These are phyloP conservation scores for Urocynchramus pylzowi DNA, from an alignment of 2,113 vertebrate species.

Conservation along the genomic window DNA sequence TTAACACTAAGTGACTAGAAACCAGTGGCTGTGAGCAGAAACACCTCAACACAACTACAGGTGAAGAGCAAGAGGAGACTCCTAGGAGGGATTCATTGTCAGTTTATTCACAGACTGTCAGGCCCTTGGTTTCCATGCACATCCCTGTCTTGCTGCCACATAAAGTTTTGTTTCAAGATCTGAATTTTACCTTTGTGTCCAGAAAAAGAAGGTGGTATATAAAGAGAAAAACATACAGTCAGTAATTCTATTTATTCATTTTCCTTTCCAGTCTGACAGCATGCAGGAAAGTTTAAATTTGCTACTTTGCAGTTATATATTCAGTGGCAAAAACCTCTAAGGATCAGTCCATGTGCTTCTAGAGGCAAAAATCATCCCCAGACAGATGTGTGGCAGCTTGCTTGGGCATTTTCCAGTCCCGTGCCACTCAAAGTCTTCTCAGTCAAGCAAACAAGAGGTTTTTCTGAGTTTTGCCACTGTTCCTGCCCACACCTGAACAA, in stretches of 20 bases:
- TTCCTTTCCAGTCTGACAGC: not conserved
- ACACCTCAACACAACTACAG: not conserved
- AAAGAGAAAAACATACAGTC: not conserved
- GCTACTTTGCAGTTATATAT: not conserved
- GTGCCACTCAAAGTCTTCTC: not conserved
- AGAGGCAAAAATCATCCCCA: not conserved
- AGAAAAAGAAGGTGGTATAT: not conserved
- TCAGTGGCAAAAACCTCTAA: not conserved
- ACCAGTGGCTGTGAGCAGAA: not conserved
- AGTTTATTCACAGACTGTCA: not conserved
- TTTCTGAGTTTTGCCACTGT: not conserved
- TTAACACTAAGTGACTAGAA: not conserved
- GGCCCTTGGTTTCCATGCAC: fast-evolving
- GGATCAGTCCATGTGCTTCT: not conserved
- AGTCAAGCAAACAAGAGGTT: not conserved
- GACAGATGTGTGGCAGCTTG: not conserved
- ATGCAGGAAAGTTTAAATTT: not conserved
- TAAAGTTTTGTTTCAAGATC: not conserved
- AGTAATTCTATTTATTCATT: not conserved
- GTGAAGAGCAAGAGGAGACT: not conserved
- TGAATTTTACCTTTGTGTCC: not conserved
- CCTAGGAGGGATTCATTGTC: not conserved
- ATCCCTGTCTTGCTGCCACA: not conserved
- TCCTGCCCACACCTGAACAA: not conserved
- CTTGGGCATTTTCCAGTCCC: not conserved